phyloP scores from a whole-genome alignment of 2,888 invertebrate species.

The Caenorhabditis sulstoni region DNA sequence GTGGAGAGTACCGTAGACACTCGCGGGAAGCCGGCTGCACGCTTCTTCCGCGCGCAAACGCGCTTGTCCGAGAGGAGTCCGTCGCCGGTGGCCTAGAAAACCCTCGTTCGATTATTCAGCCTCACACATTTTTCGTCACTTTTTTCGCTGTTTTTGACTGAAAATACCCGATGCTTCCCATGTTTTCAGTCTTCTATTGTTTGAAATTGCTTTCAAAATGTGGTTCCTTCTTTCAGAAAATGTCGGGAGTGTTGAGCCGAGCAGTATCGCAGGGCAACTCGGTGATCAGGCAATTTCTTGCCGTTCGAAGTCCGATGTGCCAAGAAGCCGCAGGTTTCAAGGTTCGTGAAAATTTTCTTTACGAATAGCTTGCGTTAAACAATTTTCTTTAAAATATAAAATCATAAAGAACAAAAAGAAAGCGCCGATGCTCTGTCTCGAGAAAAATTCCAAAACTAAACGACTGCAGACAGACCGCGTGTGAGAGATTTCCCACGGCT shows the following conservation, averaged over 20 bases:
- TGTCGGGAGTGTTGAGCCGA: conserved; percentile 50
- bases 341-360: conserved; percentile 14
- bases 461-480: no score
- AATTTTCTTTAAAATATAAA: no score
- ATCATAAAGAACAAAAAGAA: no score
- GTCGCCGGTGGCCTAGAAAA: conserved; percentile 1
- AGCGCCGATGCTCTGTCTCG: no score
- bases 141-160: not conserved
- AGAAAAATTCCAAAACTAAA: no score
- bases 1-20: conserved; percentile 19
- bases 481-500: no score
- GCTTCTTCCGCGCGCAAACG: conserved; percentile 4
- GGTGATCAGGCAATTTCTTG: conserved; percentile 39
- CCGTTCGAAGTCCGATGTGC: conserved; percentile 29
- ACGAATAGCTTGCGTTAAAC: no score
- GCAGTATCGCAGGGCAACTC: conserved; percentile 41
- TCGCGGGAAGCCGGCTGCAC: conserved; percentile 36
- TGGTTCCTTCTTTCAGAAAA: conserved; percentile 31
- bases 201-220: not conserved
- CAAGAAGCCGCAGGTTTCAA: conserved; percentile 58
- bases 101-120: conserved; percentile 3
- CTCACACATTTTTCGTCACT: not conserved
- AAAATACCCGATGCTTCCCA: not conserved
- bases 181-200: not conserved
- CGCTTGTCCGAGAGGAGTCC: no score